Conservation (phyloP, 2,888 invertebrate genomes). For the Lepeophtheirus nordmannii region DNA sequence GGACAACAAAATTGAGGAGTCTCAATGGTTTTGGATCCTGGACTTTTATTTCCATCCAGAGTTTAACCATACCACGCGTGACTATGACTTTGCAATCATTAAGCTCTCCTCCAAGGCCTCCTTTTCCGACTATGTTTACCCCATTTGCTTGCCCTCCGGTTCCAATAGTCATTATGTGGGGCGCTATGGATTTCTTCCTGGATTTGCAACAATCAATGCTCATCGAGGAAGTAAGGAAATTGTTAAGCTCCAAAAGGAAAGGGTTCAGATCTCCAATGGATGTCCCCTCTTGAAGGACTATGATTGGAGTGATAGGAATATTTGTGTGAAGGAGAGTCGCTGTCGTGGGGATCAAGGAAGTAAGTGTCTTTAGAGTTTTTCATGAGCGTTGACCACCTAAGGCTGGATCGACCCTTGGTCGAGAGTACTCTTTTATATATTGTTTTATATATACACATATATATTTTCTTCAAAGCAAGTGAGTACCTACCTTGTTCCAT, state of each 20-base stretch:
- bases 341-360: constrained; percentile 5
- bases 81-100: background rate
- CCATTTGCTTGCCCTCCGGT: too few species aligned
- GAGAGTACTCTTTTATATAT: too few species aligned
- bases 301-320: background rate
- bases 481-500: too few species aligned
- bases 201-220: background rate
- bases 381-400: too few species aligned
- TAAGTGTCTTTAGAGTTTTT: background rate
- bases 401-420: too few species aligned
- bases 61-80: background rate
- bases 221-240: background rate
- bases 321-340: background rate
- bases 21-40: background rate
- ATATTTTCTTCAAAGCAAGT: too few species aligned
- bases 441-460: too few species aligned
- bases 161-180: background rate
- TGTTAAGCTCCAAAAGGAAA: background rate
- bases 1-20: background rate
- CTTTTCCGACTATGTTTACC: background rate
- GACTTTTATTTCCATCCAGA: background rate
- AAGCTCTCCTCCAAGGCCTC: background rate
- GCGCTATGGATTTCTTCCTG: background rate
- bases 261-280: background rate
- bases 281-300: background rate